A percentile compares a stretch with the other conserved stretches of the same genome.
Conservation (phyloP, 2,888 invertebrate genomes). For the Leucozona laternaria region DNA sequence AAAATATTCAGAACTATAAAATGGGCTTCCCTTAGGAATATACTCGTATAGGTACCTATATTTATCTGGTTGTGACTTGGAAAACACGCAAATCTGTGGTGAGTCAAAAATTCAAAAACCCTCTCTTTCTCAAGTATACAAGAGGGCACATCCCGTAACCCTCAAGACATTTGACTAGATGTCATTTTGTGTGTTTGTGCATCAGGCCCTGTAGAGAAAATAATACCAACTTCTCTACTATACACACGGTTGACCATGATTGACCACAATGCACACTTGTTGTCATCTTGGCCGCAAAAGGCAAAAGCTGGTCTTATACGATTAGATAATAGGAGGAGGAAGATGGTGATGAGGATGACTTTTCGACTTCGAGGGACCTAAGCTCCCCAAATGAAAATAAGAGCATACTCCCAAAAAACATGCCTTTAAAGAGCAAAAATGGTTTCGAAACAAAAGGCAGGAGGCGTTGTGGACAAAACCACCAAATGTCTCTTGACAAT, state of each 20-base stretch:
- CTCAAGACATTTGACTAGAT: constrained; percentile 51
- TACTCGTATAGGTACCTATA: too few relatives aligned
- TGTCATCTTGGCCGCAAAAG: constrained; percentile 62
- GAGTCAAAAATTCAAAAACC: constrained; percentile 19
- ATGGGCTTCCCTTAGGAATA: constrained; percentile 29
- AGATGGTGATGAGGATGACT: constrained; percentile 6
- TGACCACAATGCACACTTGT: constrained; percentile 73
- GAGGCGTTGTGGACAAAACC: constrained; percentile 36
- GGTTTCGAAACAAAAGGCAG: not conserved
- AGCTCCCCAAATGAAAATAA: not conserved
- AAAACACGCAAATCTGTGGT: constrained; percentile 68
- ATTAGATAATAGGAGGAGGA: not conserved
- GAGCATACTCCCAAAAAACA: not conserved
- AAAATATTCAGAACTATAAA: not conserved
- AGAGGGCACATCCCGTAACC: not conserved
- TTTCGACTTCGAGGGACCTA: constrained; percentile 4
- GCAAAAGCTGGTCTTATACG: constrained; percentile 29
- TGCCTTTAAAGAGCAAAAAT: constrained; percentile 12
- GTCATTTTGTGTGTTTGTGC: constrained; percentile 36
- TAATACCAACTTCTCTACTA: constrained; percentile 48
- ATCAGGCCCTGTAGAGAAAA: constrained; percentile 16
- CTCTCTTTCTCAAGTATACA: not conserved
- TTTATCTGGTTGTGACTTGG: constrained; percentile 42
- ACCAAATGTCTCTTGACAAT: constrained; percentile 56
- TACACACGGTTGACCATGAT: constrained; percentile 71